Evolutionary conservation across 2,797 vertebrate genomes (phyloP).

Genomic region (Dendrocincla fuliginosa): DNA sequence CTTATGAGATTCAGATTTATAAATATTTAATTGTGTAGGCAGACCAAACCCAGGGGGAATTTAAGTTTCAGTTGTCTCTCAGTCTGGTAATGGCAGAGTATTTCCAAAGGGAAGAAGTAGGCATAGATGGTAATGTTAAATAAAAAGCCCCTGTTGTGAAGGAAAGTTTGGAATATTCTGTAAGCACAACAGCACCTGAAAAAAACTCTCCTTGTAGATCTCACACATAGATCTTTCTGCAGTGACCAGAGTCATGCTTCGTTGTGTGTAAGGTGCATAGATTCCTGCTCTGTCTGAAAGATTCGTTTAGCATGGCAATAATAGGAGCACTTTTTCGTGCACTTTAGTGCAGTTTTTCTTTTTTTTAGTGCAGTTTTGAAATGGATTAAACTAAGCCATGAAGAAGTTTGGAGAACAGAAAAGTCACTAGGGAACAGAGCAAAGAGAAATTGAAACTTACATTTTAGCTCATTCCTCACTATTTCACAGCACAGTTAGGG

Average conservation of each 20-base stretch:
- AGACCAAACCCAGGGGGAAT: background rate
- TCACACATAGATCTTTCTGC: background rate
- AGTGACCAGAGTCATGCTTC: background rate
- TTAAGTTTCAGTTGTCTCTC: background rate
- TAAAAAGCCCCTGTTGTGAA: background rate
- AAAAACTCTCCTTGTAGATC: accelerated
- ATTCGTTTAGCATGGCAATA: background rate
- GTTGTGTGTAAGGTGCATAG: accelerated
- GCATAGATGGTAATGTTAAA: background rate
- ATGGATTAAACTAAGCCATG: background rate
- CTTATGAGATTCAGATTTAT: background rate
- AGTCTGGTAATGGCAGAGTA: background rate
- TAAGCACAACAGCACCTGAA: background rate
- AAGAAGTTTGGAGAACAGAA: background rate
- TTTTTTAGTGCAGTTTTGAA: background rate
- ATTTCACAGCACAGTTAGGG: background rate
- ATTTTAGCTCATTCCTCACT: background rate
- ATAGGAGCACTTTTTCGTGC: background rate
- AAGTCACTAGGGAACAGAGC: background rate
- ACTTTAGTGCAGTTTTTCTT: background rate
- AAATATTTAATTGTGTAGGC: background rate
- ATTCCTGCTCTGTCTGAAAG: background rate
- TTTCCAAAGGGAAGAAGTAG: background rate
- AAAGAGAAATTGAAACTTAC: background rate
- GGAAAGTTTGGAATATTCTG: background rate